Evolutionary conservation across 2,797 vertebrate genomes (phyloP).

Genomic region (Glossophaga mutica): DNA sequence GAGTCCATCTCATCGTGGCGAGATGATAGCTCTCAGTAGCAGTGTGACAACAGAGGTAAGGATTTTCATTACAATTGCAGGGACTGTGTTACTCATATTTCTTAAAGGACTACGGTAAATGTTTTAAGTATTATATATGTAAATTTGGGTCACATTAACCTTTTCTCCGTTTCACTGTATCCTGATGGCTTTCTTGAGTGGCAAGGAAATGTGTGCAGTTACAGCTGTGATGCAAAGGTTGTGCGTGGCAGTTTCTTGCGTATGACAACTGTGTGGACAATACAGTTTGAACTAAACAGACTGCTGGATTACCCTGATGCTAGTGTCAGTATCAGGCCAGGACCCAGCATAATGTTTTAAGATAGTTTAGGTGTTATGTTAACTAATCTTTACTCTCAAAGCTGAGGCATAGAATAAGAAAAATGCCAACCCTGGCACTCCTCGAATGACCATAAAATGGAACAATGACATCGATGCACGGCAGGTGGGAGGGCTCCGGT

Average conservation of each 20-base stretch:
- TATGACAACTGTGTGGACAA: not conserved
- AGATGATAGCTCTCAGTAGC: conserved; percentile 13
- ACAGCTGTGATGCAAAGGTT: not conserved
- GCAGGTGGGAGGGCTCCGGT: not conserved
- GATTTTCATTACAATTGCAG: not conserved
- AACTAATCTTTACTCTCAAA: not conserved
- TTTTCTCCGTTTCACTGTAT: not conserved
- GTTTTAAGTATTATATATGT: not conserved
- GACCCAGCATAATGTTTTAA: not conserved
- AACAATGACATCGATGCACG: not conserved
- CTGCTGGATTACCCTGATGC: not conserved
- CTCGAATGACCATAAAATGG: not conserved
- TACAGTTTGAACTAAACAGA: not conserved
- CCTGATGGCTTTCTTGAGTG: not conserved
- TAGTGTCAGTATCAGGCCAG: not conserved
- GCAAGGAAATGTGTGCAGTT: not conserved
- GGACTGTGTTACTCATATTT: not conserved
- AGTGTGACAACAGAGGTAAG: not conserved
- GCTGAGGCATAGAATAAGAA: not conserved
- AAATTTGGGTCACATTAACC: not conserved
- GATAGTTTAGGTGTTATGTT: not conserved
- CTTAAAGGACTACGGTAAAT: not conserved
- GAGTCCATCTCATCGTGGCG: not conserved
- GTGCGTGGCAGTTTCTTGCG: fast-evolving
- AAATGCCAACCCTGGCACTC: not conserved